These are phyloP conservation scores for Eupithecia exiguata DNA, from an alignment of 2,888 invertebrate genomes.

Conservation along the genomic window DNA sequence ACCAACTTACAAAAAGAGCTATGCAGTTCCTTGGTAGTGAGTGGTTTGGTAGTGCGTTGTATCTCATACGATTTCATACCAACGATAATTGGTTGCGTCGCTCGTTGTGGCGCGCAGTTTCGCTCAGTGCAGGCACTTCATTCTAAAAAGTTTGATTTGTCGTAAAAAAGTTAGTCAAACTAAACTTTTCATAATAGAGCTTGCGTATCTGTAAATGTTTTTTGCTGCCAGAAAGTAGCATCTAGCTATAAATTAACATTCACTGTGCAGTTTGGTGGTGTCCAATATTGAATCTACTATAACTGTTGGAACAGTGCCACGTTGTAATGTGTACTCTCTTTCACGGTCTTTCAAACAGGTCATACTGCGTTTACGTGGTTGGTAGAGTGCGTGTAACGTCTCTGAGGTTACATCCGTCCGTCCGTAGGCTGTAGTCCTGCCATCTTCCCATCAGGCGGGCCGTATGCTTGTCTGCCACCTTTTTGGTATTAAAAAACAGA, in stretches of 20 bases:
- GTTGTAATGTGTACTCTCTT: background rate
- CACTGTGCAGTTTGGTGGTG: background rate
- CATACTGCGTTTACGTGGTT: background rate
- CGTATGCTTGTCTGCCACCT: background rate
- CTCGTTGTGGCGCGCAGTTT: too few relatives aligned
- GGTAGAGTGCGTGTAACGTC: background rate
- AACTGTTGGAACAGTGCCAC: background rate
- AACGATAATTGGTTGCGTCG: too few relatives aligned
- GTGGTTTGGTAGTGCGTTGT: too few relatives aligned
- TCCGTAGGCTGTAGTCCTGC: too few relatives aligned
- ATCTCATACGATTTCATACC: too few relatives aligned
- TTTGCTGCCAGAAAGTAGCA: background rate
- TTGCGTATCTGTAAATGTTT: background rate
- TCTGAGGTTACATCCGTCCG: too few relatives aligned
- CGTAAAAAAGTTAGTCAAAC: too few relatives aligned
- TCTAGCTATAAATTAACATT: background rate
- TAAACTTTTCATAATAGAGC: background rate
- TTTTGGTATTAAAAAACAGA: background rate
- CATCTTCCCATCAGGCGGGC: too few relatives aligned
- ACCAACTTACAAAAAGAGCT: too few relatives aligned
- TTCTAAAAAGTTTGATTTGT: too few relatives aligned
- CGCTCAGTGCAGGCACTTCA: too few relatives aligned
- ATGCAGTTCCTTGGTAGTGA: too few relatives aligned
- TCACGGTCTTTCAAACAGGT: background rate
- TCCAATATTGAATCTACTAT: background rate